Evolutionary conservation across 2,888 invertebrate species (phyloP).

Genomic region (Melanargia galathea): DNA sequence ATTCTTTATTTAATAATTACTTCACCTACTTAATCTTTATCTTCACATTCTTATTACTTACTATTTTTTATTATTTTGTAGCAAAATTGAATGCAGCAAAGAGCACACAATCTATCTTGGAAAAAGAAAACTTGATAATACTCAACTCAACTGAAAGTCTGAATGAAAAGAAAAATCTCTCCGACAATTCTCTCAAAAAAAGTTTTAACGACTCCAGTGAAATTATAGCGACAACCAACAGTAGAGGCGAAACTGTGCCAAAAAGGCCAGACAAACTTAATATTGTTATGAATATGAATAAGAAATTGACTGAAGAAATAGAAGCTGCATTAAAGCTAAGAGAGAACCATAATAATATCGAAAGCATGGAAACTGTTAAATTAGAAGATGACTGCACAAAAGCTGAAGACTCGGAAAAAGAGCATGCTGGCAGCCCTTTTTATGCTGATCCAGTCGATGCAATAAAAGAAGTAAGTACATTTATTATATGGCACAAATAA

Average conservation of each 20-base stretch:
- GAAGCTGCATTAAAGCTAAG: slow-evolving; percentile 70
- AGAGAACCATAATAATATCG: slow-evolving; percentile 67
- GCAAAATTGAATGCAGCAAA: slow-evolving; percentile 73
- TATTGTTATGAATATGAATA: slow-evolving; percentile 75
- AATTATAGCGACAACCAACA: slow-evolving; percentile 77
- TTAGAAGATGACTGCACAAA: slow-evolving; percentile 67
- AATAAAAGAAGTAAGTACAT: slow-evolving; percentile 80
- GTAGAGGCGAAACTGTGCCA: slow-evolving; percentile 73
- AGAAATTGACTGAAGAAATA: slow-evolving; percentile 76
- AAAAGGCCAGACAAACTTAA: slow-evolving; percentile 78
- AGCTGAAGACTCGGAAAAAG: slow-evolving; percentile 68
- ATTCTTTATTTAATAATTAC: neutral
- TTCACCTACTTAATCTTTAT: too few species aligned
- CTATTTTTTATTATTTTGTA: slow-evolving; percentile 50
- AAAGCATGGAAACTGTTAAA: slow-evolving; percentile 79
- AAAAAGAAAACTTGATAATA: slow-evolving; percentile 73
- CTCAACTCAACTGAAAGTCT: slow-evolving; percentile 71
- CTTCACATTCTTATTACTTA: too few species aligned
- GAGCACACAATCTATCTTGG: slow-evolving; percentile 74
- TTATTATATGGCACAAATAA: neutral
- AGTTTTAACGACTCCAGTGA: slow-evolving; percentile 69
- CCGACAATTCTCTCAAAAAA: slow-evolving; percentile 67
- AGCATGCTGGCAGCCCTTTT: slow-evolving; percentile 91
- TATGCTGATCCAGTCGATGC: slow-evolving; percentile 95
- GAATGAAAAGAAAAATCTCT: slow-evolving; percentile 68